Evolutionary conservation across 2,113 vertebrate genomes (phyloP).

Genomic region (Tetrax tetrax): DNA sequence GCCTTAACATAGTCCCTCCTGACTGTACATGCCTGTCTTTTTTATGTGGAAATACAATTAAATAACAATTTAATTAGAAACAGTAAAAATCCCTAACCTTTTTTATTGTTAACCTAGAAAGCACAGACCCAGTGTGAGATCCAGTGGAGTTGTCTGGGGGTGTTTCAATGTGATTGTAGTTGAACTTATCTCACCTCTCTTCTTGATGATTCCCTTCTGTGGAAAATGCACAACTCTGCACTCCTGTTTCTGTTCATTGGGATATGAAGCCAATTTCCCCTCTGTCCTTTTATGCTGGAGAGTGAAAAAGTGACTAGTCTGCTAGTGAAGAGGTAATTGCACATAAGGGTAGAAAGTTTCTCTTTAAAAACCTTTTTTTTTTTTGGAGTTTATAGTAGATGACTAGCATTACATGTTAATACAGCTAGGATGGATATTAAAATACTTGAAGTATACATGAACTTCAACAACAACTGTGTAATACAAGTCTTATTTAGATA

Average conservation of each 20-base stretch:
- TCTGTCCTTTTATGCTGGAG: neutral
- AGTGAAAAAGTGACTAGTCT: neutral
- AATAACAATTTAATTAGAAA: neutral
- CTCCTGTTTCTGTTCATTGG: neutral
- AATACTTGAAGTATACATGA: neutral
- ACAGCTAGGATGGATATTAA: neutral
- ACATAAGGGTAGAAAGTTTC: neutral
- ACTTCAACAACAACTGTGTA: neutral
- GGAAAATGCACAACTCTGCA: neutral
- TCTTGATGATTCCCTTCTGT: neutral
- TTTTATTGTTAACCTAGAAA: neutral
- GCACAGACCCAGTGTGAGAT: neutral
- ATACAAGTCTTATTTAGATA: neutral
- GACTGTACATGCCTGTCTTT: neutral
- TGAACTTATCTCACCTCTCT: neutral
- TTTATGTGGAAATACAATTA: neutral
- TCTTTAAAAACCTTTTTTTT: neutral
- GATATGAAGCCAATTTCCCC: neutral
- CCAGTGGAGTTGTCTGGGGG: too few species aligned
- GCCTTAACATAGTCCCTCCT: neutral
- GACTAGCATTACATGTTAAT: neutral
- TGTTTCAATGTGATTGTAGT: neutral
- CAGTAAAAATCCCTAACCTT: fast-evolving
- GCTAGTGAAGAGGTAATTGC: neutral
- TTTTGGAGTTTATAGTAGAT: neutral